phyloP scores from a whole-genome alignment of 2,797 vertebrate species.

The Alca torda region DNA sequence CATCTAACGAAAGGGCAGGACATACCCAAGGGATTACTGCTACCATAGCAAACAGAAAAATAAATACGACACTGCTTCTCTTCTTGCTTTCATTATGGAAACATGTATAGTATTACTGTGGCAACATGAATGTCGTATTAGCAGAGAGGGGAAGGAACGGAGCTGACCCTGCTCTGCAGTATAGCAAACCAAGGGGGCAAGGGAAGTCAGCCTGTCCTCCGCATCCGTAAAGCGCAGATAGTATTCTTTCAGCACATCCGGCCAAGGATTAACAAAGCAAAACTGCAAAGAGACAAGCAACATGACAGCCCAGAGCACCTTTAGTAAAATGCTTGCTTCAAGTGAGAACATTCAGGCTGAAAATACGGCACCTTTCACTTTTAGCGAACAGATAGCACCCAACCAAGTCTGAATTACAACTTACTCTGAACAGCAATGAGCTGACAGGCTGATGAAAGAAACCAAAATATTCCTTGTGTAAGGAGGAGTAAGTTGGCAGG shows the following conservation, averaged over 20 bases:
- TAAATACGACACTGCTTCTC: constrained; percentile 5
- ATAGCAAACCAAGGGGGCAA: not conserved
- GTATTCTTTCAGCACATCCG: not conserved
- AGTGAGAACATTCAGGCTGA: not conserved
- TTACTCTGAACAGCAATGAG: not conserved
- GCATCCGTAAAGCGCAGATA: not conserved
- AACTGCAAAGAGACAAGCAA: not conserved
- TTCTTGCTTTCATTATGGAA: not conserved
- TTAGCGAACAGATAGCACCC: not conserved
- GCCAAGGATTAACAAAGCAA: not conserved
- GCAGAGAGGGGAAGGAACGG: not conserved
- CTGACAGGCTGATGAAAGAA: not conserved
- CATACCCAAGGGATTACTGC: constrained; percentile 16
- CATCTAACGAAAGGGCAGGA: not conserved
- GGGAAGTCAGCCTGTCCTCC: not conserved
- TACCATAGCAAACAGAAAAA: constrained; percentile 24
- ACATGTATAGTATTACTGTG: not conserved
- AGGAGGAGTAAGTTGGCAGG: not conserved
- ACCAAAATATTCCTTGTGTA: not conserved
- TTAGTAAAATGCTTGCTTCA: not conserved
- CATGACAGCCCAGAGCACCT: not conserved
- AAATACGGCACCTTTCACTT: not conserved
- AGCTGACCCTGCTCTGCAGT: not conserved
- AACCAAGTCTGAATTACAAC: not conserved
- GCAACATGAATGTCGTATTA: not conserved